These are phyloP conservation scores for Drosophila watanabei DNA, from an alignment of 1,140 invertebrate species.

Conservation along the genomic window DNA sequence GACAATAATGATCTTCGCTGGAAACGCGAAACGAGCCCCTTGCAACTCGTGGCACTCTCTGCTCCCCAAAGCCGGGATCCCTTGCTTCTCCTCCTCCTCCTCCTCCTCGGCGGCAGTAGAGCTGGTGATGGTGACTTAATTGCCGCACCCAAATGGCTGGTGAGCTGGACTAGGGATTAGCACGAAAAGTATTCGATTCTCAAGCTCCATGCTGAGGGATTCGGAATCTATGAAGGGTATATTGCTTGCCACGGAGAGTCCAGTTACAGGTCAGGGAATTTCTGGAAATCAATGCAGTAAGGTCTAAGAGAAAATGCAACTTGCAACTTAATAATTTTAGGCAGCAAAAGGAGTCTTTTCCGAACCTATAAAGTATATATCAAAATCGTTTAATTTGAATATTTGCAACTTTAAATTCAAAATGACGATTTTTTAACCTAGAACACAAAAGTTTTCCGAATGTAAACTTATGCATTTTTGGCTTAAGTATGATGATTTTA, in stretches of 20 bases:
- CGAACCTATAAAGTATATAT: too few relatives aligned
- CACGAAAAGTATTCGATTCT: slow-evolving; percentile 44
- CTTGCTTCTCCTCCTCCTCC: slow-evolving; percentile 11
- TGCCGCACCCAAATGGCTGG: slow-evolving; percentile 72
- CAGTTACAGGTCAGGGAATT: background rate
- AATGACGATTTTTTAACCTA: too few relatives aligned
- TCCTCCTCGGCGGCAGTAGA: background rate
- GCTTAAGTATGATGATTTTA: too few relatives aligned
- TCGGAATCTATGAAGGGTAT: background rate
- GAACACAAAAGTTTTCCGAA: background rate
- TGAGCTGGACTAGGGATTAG: slow-evolving; percentile 60
- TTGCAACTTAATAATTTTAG: too few relatives aligned
- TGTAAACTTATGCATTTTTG: background rate
- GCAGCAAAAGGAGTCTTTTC: too few relatives aligned
- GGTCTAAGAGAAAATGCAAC: background rate
- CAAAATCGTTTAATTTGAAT: too few relatives aligned
- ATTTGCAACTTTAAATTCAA: too few relatives aligned
- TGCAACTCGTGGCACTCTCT: slow-evolving; percentile 1
- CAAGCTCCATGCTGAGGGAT: background rate
- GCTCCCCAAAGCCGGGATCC: slow-evolving; percentile 4
- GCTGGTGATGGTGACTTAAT: slow-evolving; percentile 71
- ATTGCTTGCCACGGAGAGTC: background rate
- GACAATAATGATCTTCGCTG: slow-evolving; percentile 82
- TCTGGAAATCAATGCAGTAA: background rate
- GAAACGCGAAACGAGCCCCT: slow-evolving; percentile 60